Conservation (phyloP, 2,113 vertebrate genomes). For the Ciconia stormi region DNA sequence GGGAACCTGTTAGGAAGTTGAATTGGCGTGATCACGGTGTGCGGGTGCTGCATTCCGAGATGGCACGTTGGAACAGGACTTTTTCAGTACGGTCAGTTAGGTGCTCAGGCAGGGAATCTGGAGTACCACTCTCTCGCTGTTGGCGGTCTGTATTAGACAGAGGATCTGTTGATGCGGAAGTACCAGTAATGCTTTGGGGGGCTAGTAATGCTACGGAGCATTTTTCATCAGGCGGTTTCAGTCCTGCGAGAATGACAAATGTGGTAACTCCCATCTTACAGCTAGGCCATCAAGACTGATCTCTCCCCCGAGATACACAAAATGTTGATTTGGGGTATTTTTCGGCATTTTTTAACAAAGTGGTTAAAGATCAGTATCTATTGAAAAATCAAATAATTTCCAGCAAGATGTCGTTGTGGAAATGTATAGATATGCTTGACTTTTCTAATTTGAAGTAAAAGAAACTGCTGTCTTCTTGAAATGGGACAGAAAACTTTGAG, state of each 20-base stretch:
- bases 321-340: neutral
- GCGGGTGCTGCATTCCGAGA: neutral
- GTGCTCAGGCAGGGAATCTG: neutral
- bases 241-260: neutral
- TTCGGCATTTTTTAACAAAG: neutral
- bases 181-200: neutral
- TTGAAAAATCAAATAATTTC: neutral
- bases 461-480: neutral
- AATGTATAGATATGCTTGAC: neutral
- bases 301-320: neutral
- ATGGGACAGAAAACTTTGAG: neutral
- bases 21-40: neutral
- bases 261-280: neutral
- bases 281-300: neutral
- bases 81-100: neutral
- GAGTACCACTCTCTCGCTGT: fast-evolving
- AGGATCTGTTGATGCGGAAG: no score
- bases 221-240: neutral
- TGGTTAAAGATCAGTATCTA: neutral
- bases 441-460: neutral
- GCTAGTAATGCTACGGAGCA: no score
- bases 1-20: neutral
- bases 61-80: neutral
- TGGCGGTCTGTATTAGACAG: neutral
- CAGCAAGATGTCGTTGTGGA: neutral